Base-by-base conservation (phyloP, 1,140 invertebrate genomes). In the Aplysia californica region DNA sequence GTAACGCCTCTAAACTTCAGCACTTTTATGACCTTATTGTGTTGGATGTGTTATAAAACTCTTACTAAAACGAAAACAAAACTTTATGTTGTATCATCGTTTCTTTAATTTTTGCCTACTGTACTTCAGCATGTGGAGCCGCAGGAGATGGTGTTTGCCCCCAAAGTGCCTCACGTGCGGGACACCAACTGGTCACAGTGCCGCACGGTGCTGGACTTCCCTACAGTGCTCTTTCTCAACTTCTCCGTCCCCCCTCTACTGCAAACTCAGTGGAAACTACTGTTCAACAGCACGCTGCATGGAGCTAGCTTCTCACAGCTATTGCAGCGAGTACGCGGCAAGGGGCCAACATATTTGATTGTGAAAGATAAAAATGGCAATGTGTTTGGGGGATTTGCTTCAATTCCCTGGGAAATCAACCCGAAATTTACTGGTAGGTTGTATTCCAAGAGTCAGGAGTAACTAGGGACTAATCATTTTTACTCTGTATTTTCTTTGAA, bases 351-450 rank as follows among this genome's bases (percentile, higher is more conserved):
- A 31, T 59, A 90, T 6, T 35, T 90, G 21, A 70, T 90, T 29
- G 70, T 90, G 0, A 78, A 94, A 86, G 95, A 97, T 83, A 92
- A 92, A 64, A 92, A 93, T 82, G 94, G 95, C n/a, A 92, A 95
- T 85, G 93, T 96, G 3, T 97, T 98, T 90, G 96, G 96, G 18
- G 96, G 94, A 41, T 97, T 94, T 91, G 94, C 95, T 0, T 92
- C 95, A 0, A 91, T 92, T 39, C 92, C 92, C 75, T 97, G 96
- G 95, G 85, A 90, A 1, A 79, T 94, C 1, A 91, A 93, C 50
- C 93, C 95, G 10, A 93, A 93, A 79, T 96, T 94, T 86, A 29
- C 33, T 20, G 69, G 69, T 71, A 56, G 20, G 50, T 58, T 36
- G 26, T 23, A 38, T 33, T 55, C n/a, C n/a, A n/a, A n/a, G n/a